Evolutionary conservation across 2,113 vertebrate species (phyloP).

Genomic region (Oceanodroma tethys): DNA sequence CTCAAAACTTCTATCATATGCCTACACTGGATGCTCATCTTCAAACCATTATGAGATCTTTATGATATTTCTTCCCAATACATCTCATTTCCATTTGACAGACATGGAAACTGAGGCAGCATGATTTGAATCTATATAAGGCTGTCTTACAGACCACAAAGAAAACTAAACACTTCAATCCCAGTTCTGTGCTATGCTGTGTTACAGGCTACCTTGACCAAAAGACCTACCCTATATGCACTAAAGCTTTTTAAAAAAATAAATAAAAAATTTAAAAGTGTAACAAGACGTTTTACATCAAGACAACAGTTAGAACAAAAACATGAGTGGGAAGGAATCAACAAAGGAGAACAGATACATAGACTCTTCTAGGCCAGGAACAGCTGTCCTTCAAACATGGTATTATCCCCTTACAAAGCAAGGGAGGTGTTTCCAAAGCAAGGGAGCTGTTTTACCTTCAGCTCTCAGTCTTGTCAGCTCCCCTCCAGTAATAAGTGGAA

Average conservation of each 20-base stretch:
- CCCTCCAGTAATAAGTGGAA: neutral
- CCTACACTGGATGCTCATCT: neutral
- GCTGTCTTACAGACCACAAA: neutral
- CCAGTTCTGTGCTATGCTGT: neutral
- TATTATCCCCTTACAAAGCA: neutral
- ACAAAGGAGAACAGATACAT: fast-evolving
- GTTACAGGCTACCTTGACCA: neutral
- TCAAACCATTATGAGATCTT: neutral
- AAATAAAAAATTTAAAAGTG: neutral
- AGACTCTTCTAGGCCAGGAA: neutral
- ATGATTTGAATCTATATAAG: neutral
- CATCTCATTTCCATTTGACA: neutral
- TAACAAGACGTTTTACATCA: neutral
- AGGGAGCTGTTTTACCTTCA: neutral
- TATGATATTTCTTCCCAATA: neutral
- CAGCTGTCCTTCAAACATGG: neutral
- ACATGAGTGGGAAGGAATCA: neutral
- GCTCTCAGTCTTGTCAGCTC: neutral
- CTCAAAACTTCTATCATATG: neutral
- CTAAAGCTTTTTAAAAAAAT: neutral
- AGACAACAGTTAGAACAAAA: neutral
- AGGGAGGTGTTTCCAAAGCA: neutral
- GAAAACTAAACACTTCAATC: neutral
- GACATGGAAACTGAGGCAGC: neutral
- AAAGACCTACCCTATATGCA: neutral